Base-by-base conservation (phyloP, 2,113 vertebrate species). In the Colinus virginianus region DNA sequence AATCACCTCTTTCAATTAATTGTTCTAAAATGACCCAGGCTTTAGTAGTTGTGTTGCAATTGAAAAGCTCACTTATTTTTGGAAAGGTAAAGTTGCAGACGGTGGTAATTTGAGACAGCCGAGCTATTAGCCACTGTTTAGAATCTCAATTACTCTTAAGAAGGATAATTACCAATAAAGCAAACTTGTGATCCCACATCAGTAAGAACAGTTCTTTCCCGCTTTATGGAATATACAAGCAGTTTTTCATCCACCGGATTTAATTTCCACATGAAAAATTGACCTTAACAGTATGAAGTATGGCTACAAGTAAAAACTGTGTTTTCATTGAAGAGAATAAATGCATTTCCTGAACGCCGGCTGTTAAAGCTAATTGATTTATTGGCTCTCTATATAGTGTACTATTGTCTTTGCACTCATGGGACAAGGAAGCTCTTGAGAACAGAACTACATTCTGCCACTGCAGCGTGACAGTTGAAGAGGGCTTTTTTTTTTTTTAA, bases 301-400 rank as follows among this genome's bases (percentile, higher is more conserved):
- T 95, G 94, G 93, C 95, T 98, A 97, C 95, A 97, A 95, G 94
- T 94, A 96, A 97, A 97, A 96, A 95, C 92, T 97, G 72, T 97
- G 95, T 98, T 98, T 98, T 97, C 97, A 97, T 96, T 90, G 84
- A 98, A 96, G 91, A 97, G 97, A 97, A 98, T 98, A 98, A 98
- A 98, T 98, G 95, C 96, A 98, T 97, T 98, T 98, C 96, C 97
- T 98, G 98, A 98, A 98, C 90, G 67, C 93, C 72, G 91, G 96
- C 96, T 98, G 97, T 98, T 99, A 97, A 97, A 98, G 94, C 96
- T 97, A 98, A 99, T 99, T 99, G 98, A 99, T 99, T 99, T 99
- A 98, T 98, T 98, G 98, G 97, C 97, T 98, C 97, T 98, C 96
- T 93, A 94, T 97, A 98, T 90, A 97, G 98, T 98, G 96, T 97